Evolutionary conservation across 1,140 invertebrate genomes (phyloP), one percentile per base, ranked within the genome.

Genomic region (Pantala flavescens): DNA sequence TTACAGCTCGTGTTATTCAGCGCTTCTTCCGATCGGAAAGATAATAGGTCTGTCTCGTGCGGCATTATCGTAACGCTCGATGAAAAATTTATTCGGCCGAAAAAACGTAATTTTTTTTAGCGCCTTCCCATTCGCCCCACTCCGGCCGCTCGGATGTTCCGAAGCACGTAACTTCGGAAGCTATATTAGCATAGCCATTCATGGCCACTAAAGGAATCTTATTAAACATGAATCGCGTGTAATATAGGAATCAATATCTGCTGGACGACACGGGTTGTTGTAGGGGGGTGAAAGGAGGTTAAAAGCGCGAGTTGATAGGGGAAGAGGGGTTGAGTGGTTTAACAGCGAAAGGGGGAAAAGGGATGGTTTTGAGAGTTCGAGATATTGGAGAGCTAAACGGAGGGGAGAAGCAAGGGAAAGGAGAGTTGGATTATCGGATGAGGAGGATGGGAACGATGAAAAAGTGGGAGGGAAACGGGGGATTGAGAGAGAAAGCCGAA

Each of bases 181-280:
- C 49, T 63, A 63, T 63, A 63, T 63, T 63, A 63, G 49, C 49
- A 63, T 63, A 63, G 49, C 49, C 49, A 63, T 63, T 63, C 49
- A 63, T 63, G 49, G 49, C 49, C 49, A 63, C 49, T 63, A 63
- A 63, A 63, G 49, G 49, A 63, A 63, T 63, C 49, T 63, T 16
- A 63, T 63, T 63, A 63, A 63, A 63, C 49, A 63, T 63, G 49
- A 63, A 63, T 63, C 49, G 49, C 49, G 49, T 21, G 49, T 63
- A 63, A 63, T 63, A 63, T 63, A 63, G 49, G 49, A 63, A 63
- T 63, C 49, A 63, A 63, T 63, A 63, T 63, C 49, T 63, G 49
- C 49, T 63, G 49, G 49, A 63, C 49, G 49, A 63, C 49, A 63
- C n/a, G 49, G 49, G 49, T 63, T 63, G 49, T 63, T 63, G 49